Evolutionary conservation across 2,113 vertebrate genomes (phyloP).

Genomic region (Nesoenas mayeri): DNA sequence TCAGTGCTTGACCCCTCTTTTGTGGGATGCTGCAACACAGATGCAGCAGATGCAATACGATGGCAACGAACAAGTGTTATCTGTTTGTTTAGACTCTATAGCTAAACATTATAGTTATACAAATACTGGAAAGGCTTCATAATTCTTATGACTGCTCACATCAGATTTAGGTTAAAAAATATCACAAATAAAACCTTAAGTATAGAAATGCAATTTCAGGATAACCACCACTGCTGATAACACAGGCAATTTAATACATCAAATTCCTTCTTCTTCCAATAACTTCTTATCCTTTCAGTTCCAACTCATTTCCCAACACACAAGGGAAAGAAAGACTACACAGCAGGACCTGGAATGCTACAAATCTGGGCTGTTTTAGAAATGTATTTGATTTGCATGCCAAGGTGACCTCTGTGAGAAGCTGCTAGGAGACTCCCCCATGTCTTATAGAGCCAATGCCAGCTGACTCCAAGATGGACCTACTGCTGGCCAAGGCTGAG

Average conservation of each 20-base stretch:
- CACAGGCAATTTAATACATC: constrained; percentile 21
- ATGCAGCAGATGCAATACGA: background rate
- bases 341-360: constrained; percentile 15
- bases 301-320: constrained; percentile 40
- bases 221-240: background rate
- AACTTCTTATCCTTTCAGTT: constrained; percentile 21
- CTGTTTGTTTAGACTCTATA: background rate
- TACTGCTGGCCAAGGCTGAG: too few species aligned
- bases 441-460: too few species aligned
- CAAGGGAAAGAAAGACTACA: constrained; percentile 10
- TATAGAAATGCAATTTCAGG: constrained; percentile 24
- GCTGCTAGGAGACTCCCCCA: too few species aligned
- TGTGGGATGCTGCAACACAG: background rate
- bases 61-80: background rate
- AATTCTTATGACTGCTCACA: background rate
- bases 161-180: background rate
- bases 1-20: background rate
- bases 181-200: background rate
- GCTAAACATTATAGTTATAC: background rate
- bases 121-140: background rate
- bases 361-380: constrained; percentile 16
- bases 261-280: constrained; percentile 3
- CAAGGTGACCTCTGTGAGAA: too few species aligned
- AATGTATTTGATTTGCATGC: too few species aligned
- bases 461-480: too few species aligned